Percentiles rank a stretch among this genome's conserved stretches.
These are phyloP conservation scores for Pomatorhinus ruficollis DNA, from an alignment of 2,113 vertebrate species.

Conservation along the genomic window DNA sequence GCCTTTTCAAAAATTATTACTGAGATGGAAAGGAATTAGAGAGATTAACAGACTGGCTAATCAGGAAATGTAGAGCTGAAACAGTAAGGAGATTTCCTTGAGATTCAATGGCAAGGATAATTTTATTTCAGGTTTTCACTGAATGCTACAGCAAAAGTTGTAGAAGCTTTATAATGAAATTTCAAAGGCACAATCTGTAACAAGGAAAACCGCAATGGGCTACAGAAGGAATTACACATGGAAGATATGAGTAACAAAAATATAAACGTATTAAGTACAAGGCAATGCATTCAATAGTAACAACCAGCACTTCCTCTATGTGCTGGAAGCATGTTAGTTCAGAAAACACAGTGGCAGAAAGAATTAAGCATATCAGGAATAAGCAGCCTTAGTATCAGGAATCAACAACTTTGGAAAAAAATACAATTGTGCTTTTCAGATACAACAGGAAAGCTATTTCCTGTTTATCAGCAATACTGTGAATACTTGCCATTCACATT, in stretches of 20 bases:
- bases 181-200: not conserved
- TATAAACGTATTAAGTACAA: not conserved
- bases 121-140: slow-evolving; percentile 11
- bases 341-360: not conserved
- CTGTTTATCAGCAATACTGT: not conserved
- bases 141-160: not conserved
- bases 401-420: not conserved
- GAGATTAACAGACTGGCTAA: not conserved
- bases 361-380: not conserved
- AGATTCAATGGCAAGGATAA: not conserved
- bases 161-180: slow-evolving; percentile 1
- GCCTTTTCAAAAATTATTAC: not conserved
- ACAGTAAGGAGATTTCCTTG: not conserved
- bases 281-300: not conserved
- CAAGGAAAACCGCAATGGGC: not conserved
- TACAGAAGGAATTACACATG: not conserved
- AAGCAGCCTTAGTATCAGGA: not conserved
- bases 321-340: not conserved
- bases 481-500: not conserved
- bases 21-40: not conserved
- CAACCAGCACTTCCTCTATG: not conserved
- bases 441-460: not conserved
- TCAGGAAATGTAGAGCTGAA: not conserved
- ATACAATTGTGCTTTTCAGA: not conserved
- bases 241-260: not conserved